Evolutionary conservation across 2,888 invertebrate genomes (phyloP).

Genomic region (Noctua fimbriata): DNA sequence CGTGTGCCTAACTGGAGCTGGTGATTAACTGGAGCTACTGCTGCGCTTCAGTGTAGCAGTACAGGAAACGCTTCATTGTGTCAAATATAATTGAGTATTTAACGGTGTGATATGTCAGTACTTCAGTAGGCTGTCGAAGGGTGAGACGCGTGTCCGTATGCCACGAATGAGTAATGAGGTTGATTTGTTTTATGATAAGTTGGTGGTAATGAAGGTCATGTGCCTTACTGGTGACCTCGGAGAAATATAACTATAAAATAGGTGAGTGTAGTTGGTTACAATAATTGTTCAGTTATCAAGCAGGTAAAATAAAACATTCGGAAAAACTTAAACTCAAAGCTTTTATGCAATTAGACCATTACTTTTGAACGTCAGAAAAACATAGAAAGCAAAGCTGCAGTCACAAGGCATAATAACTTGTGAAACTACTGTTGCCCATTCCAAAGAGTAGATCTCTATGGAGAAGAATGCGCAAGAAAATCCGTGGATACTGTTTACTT

Average conservation of each 20-base stretch:
- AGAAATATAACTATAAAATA: not conserved
- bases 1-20: not conserved
- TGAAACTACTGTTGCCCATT: too few species aligned
- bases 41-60: not conserved
- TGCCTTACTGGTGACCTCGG: not conserved
- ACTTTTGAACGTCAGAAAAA: too few species aligned
- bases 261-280: not conserved
- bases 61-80: slow-evolving; percentile 18
- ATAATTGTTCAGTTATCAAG: not conserved
- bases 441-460: too few species aligned
- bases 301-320: too few species aligned
- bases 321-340: too few species aligned
- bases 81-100: slow-evolving; percentile 28
- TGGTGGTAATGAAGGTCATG: slow-evolving; percentile 13
- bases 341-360: too few species aligned
- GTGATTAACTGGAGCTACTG: not conserved
- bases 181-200: slow-evolving; percentile 28
- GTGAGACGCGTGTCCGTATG: slow-evolving; percentile 39
- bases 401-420: too few species aligned
- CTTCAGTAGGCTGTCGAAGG: not conserved
- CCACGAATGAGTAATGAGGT: slow-evolving; percentile 26
- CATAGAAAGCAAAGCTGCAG: too few species aligned
- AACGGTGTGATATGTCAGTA: not conserved
- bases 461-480: too few species aligned
- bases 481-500: too few species aligned